These are phyloP conservation scores for Choloepus hoffmanni DNA, from an alignment of 2,113 vertebrate species.

Conservation along the genomic window DNA sequence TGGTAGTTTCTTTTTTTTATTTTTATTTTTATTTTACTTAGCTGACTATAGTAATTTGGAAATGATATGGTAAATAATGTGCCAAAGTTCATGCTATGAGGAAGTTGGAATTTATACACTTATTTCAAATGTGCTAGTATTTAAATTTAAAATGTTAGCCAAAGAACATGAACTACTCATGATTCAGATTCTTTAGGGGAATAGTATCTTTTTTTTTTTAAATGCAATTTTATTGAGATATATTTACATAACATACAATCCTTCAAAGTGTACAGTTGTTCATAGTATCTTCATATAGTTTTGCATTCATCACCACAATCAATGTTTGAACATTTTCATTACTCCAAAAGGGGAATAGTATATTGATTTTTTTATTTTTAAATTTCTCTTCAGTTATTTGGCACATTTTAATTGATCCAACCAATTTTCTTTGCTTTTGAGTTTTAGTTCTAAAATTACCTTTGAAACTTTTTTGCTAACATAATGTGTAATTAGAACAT, in stretches of 20 bases:
- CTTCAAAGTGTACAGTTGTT: no score
- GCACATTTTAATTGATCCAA: neutral
- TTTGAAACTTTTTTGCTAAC: neutral
- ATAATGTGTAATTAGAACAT: neutral
- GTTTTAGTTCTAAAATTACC: neutral
- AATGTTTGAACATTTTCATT: no score
- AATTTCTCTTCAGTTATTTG: neutral
- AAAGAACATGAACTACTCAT: neutral
- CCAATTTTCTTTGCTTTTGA: neutral
- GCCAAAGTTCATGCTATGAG: neutral
- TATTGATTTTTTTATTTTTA: neutral
- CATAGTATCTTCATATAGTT: no score
- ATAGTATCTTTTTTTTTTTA: neutral
- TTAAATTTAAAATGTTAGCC: constrained; percentile 14
- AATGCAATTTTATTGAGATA: no score
- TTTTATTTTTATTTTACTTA: neutral
- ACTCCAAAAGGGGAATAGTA: no score
- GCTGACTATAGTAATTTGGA: neutral
- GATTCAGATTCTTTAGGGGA: neutral
- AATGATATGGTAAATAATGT: neutral
- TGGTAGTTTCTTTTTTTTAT: neutral
- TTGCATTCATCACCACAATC: no score
- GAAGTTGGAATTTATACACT: neutral
- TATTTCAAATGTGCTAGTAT: neutral
- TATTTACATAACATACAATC: no score